Evolutionary conservation across 2,113 vertebrate genomes (phyloP).

Genomic region (Lucifuga dentata): DNA sequence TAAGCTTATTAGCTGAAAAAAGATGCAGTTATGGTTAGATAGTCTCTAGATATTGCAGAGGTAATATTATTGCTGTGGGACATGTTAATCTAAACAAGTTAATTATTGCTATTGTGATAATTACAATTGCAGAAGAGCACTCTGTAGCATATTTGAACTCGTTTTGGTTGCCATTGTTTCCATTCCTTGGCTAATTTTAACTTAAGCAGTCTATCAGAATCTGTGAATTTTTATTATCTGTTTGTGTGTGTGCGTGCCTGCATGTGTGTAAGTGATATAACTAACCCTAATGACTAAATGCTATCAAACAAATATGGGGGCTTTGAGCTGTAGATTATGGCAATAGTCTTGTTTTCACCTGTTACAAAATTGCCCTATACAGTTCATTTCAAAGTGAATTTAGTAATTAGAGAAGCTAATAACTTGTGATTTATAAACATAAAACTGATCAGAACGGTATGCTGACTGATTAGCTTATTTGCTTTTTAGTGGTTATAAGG

Average conservation of each 20-base stretch:
- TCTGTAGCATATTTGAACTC: constrained; percentile 1
- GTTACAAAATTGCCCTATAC: constrained; percentile 28
- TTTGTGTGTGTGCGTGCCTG: constrained; percentile 1
- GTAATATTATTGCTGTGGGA: not conserved
- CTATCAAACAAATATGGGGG: constrained; percentile 28
- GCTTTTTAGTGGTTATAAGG: constrained; percentile 29
- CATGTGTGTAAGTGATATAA: constrained; percentile 4
- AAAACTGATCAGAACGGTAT: constrained; percentile 19
- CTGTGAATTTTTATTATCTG: constrained; percentile 6
- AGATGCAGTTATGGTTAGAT: constrained; percentile 6
- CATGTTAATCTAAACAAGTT: constrained; percentile 10
- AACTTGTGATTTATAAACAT: constrained; percentile 33
- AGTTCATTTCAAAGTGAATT: constrained; percentile 63
- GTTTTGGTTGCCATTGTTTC: constrained; percentile 8
- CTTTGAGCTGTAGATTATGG: constrained; percentile 32
- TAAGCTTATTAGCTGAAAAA: constrained; percentile 18
- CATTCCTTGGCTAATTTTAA: constrained; percentile 5
- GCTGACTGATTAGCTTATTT: constrained; percentile 30
- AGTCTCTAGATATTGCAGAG: not conserved
- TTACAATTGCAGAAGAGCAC: constrained; percentile 3
- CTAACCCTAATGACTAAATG: not conserved
- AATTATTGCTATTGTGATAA: constrained; percentile 13
- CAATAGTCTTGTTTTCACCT: constrained; percentile 26
- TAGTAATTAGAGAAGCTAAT: constrained; percentile 44
- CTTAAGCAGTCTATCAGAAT: constrained; percentile 12